Conservation (phyloP, 2,113 vertebrate species). For the Piprites chloris region DNA sequence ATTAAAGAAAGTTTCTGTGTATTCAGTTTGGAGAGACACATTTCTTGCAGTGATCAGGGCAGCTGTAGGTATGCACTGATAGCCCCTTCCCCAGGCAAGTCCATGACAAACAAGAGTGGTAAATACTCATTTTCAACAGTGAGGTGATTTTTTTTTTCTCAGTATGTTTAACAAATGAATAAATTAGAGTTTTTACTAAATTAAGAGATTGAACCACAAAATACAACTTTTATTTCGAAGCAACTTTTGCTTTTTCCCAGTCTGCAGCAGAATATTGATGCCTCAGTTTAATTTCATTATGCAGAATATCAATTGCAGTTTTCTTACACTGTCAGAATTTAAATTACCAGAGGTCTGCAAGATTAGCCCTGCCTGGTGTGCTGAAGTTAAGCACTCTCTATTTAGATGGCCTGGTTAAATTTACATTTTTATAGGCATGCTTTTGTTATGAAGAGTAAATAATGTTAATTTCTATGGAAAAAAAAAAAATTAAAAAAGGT, state of each 20-base stretch:
- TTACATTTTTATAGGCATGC: slow-evolving; percentile 26
- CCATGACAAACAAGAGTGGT: background rate
- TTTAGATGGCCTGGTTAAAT: slow-evolving; percentile 16
- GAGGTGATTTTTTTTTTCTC: background rate
- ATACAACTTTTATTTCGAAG: background rate
- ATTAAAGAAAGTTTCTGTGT: background rate
- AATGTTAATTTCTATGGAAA: background rate
- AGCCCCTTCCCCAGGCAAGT: background rate
- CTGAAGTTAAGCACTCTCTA: background rate
- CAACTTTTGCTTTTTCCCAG: background rate
- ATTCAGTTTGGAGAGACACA: rapidly evolving
- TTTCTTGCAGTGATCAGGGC: background rate
- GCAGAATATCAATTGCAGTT: background rate
- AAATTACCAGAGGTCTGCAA: background rate
- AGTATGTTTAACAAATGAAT: background rate
- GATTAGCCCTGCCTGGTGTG: background rate
- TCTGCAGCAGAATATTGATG: background rate
- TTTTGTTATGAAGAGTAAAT: background rate
- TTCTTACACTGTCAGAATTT: background rate
- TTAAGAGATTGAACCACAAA: background rate
- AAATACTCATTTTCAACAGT: background rate
- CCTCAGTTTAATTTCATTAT: background rate
- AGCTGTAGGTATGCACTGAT: background rate
- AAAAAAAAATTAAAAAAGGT: background rate
- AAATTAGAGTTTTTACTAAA: background rate